These are phyloP conservation scores for Agriopis leucophaearia DNA, from an alignment of 2,888 invertebrate species.

Conservation along the genomic window DNA sequence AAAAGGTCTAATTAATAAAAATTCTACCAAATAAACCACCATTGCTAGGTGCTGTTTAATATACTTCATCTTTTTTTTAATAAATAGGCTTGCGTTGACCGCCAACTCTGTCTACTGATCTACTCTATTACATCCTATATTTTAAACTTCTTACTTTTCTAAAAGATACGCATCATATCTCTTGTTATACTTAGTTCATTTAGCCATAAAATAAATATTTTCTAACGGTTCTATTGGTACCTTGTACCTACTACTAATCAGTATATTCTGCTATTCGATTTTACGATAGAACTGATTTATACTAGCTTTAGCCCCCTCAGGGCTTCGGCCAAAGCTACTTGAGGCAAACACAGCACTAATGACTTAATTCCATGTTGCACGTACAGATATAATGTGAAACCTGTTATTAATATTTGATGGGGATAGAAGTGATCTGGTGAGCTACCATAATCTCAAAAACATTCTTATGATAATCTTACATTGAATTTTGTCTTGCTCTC, in stretches of 20 bases:
- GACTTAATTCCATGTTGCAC: constrained; percentile 57
- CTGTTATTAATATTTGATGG: constrained; percentile 15
- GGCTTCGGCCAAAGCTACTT: constrained; percentile 55
- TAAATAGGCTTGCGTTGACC: too few relatives aligned
- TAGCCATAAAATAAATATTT: constrained; percentile 34
- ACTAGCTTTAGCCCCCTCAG: constrained; percentile 49
- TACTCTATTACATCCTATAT: too few relatives aligned
- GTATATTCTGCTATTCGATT: constrained; percentile 57
- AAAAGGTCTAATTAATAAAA: too few relatives aligned
- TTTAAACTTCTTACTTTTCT: background rate
- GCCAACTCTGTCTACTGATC: too few relatives aligned
- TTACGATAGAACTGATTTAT: constrained; percentile 66
- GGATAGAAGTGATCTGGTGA: constrained; percentile 12
- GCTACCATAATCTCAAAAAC: too few relatives aligned
- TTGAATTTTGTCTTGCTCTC: too few relatives aligned
- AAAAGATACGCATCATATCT: background rate
- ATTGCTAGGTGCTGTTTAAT: too few relatives aligned
- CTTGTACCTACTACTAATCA: constrained; percentile 36
- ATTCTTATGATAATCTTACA: too few relatives aligned
- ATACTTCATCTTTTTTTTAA: too few relatives aligned
- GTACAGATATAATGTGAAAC: constrained; percentile 25
- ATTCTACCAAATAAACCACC: too few relatives aligned
- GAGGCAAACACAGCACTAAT: constrained; percentile 58
- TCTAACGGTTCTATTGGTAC: constrained; percentile 46
- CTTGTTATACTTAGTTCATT: constrained; percentile 8